A percentile compares a stretch with the other conserved stretches of the same genome.
These are phyloP conservation scores for Catagonus wagneri DNA, from an alignment of 2,113 vertebrate species.

Conservation along the genomic window DNA sequence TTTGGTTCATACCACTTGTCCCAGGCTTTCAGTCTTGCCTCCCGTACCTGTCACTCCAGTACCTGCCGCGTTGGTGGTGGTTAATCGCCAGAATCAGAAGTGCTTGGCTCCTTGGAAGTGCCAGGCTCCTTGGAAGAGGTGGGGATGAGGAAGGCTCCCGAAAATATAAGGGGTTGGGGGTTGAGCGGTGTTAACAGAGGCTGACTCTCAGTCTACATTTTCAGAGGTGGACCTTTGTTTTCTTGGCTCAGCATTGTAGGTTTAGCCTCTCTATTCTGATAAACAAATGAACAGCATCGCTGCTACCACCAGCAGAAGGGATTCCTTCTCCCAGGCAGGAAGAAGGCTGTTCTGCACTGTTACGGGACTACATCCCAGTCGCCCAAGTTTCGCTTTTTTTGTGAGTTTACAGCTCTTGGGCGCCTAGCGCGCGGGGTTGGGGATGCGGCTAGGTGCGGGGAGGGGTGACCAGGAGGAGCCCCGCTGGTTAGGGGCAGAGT, in stretches of 20 bases:
- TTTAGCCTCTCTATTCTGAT: background rate
- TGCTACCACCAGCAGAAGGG: background rate
- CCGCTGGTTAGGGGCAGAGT: background rate
- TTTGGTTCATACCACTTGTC: background rate
- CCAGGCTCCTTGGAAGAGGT: background rate
- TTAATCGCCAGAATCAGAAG: background rate
- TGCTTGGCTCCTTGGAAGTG: background rate
- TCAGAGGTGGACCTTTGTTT: background rate
- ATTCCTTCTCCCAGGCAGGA: background rate
- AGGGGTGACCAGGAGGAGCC: background rate
- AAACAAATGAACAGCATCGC: background rate
- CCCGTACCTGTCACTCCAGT: background rate
- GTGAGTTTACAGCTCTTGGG: background rate
- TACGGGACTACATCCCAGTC: background rate
- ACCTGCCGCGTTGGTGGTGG: background rate
- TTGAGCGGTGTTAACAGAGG: background rate
- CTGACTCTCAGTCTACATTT: background rate
- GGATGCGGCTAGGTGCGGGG: background rate
- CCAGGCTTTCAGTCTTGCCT: background rate
- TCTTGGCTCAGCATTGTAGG: background rate
- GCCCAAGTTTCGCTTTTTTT: background rate
- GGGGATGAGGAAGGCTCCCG: background rate
- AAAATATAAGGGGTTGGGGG: background rate
- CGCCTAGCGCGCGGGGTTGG: background rate
- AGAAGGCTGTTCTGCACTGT: background rate